Percentiles rank a stretch among this genome's conserved stretches.
These are phyloP conservation scores for Emydocephalus ijimae DNA, from an alignment of 2,113 vertebrate genomes.

Conservation along the genomic window DNA sequence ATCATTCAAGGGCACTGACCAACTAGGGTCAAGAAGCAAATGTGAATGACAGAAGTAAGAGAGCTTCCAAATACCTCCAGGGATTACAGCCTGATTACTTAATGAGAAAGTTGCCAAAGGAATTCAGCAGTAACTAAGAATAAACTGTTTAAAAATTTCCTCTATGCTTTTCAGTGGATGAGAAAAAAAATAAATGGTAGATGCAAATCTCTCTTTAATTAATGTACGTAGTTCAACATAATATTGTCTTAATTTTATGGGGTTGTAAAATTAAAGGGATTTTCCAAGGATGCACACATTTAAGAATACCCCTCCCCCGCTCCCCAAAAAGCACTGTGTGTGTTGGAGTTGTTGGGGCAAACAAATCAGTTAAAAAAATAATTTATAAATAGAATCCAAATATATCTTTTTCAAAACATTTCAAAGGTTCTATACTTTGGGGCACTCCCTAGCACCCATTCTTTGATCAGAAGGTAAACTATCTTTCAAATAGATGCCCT, in stretches of 20 bases:
- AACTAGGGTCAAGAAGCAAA: slow-evolving; percentile 5
- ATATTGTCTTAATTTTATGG: neutral
- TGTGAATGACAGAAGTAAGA: slow-evolving; percentile 22
- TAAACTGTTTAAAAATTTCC: slow-evolving; percentile 26
- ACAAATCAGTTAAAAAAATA: neutral
- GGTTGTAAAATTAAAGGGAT: neutral
- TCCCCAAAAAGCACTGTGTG: neutral
- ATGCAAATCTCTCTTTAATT: neutral
- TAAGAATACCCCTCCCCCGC: neutral
- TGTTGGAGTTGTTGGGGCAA: neutral
- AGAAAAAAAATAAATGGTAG: slow-evolving; percentile 6
- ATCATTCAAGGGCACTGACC: slow-evolving; percentile 36
- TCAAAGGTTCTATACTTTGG: neutral
- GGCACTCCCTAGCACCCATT: neutral
- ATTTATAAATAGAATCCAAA: neutral
- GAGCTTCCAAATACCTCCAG: neutral
- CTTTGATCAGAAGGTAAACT: neutral
- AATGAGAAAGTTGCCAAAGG: slow-evolving; percentile 23
- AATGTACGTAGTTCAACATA: neutral
- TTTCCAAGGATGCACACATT: neutral
- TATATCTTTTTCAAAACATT: neutral
- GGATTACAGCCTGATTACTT: slow-evolving; percentile 26
- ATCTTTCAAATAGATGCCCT: slow-evolving; percentile 3
- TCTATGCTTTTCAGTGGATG: slow-evolving; percentile 30
- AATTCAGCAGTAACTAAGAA: slow-evolving; percentile 34